A percentile compares a stretch with the other conserved stretches of the same genome.
phyloP scores from a whole-genome alignment of 2,888 invertebrate species.

The Argyresthia goedartella region DNA sequence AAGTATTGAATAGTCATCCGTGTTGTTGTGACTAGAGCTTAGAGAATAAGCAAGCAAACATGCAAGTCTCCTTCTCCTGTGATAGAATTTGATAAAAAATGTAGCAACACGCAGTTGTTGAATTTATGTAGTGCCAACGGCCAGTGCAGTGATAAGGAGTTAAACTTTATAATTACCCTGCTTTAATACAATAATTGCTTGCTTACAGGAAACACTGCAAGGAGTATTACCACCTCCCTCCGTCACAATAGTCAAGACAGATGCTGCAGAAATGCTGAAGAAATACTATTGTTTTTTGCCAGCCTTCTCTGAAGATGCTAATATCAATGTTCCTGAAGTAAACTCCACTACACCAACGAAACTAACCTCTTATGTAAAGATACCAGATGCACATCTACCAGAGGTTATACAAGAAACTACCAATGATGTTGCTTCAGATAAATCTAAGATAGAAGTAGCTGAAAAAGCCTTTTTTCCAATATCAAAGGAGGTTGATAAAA shows the following conservation, averaged over 20 bases:
- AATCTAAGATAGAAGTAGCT: background rate
- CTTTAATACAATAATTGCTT: background rate
- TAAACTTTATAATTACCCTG: too few relatives aligned
- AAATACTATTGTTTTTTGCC: constrained; percentile 67
- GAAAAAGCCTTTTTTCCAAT: background rate
- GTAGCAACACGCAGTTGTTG: too few relatives aligned
- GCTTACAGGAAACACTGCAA: constrained; percentile 70
- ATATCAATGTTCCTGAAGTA: constrained; percentile 28
- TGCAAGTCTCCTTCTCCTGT: too few relatives aligned
- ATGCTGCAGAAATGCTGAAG: constrained; percentile 75
- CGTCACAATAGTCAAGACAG: constrained; percentile 76
- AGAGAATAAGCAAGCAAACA: too few relatives aligned
- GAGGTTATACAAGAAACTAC: constrained; percentile 14
- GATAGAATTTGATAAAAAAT: too few relatives aligned
- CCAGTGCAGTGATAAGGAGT: too few relatives aligned
- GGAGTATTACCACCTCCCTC: constrained; percentile 84
- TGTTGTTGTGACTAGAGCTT: too few relatives aligned
- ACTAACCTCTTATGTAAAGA: constrained; percentile 48
- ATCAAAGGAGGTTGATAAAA: constrained; percentile 24
- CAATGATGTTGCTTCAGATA: background rate
- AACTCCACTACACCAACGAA: constrained; percentile 50
- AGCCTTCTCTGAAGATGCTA: constrained; percentile 51
- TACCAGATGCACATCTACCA: constrained; percentile 24
- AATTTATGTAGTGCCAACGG: too few relatives aligned
- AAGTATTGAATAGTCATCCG: too few relatives aligned